phyloP scores from a whole-genome alignment of 2,113 vertebrate genomes.

The Bettongia penicillata region DNA sequence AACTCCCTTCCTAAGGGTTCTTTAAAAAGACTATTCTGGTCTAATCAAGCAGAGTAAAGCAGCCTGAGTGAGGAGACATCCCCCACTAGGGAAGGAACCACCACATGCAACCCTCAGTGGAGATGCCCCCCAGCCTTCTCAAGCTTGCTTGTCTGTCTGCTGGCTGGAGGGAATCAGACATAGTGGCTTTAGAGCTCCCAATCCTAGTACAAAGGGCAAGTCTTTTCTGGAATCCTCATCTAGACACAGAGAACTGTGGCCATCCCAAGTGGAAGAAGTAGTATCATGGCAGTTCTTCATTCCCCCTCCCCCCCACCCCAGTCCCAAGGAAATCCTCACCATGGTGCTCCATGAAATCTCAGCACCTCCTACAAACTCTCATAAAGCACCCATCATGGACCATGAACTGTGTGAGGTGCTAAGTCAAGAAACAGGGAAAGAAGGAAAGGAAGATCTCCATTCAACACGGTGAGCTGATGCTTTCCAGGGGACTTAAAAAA shows the following conservation, averaged over 20 bases:
- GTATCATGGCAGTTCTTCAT: too few relatives aligned
- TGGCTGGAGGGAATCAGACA: neutral
- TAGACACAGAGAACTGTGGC: slow-evolving; percentile 9
- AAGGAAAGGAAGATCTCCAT: neutral
- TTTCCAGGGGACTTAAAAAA: neutral
- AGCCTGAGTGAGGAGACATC: slow-evolving; percentile 75
- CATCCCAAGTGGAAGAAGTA: slow-evolving; percentile 23
- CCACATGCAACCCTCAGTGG: slow-evolving; percentile 47
- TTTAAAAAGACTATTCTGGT: slow-evolving; percentile 83
- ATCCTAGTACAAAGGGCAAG: neutral
- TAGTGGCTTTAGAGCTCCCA: neutral
- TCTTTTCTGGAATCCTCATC: slow-evolving; percentile 21
- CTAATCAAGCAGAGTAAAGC: slow-evolving; percentile 79
- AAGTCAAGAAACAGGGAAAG: neutral
- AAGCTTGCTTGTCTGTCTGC: neutral
- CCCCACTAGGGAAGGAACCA: slow-evolving; percentile 82
- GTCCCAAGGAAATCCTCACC: neutral
- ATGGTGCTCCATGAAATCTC: neutral
- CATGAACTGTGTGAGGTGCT: too few relatives aligned
- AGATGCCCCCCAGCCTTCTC: slow-evolving; percentile 9
- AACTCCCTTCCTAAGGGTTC: slow-evolving; percentile 85
- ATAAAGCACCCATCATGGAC: neutral
- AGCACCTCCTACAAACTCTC: neutral
- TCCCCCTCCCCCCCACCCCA: neutral
- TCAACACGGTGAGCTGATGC: neutral